Conservation (phyloP, 2,113 vertebrate species). For the Paradisaea rubra region DNA sequence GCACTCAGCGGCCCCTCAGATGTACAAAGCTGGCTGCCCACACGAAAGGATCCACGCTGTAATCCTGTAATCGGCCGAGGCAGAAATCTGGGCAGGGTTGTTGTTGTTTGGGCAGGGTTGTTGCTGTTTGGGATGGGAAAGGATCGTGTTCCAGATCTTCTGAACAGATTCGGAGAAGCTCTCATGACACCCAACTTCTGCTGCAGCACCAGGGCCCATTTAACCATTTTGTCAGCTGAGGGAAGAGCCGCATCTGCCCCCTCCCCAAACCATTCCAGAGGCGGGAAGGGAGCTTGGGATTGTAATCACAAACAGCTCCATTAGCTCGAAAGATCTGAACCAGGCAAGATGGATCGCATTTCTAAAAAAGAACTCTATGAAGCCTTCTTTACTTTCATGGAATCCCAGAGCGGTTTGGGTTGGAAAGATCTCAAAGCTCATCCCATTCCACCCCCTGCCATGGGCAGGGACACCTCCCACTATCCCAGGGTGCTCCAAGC, state of each 20-base stretch:
- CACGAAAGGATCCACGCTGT: not conserved
- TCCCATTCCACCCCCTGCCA: not conserved
- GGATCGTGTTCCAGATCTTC: not conserved
- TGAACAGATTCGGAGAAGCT: not conserved
- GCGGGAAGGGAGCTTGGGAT: not conserved
- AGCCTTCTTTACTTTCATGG: not conserved
- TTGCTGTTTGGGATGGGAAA: not conserved
- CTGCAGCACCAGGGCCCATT: accelerated
- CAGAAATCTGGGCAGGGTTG: not conserved
- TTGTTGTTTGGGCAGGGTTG: not conserved
- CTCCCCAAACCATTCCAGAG: not conserved
- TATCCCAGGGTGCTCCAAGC: not conserved
- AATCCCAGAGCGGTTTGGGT: not conserved
- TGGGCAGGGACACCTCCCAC: not conserved
- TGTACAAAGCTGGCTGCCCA: not conserved
- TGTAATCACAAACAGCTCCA: not conserved
- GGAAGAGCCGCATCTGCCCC: not conserved
- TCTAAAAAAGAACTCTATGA: not conserved
- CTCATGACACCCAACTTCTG: not conserved
- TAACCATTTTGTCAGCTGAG: not conserved
- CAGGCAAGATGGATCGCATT: not conserved
- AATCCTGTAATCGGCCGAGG: accelerated
- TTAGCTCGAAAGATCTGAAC: not conserved
- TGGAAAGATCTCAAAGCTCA: not conserved
- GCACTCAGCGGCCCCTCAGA: not conserved